A percentile compares a stretch with the other conserved stretches of the same genome.
These are phyloP conservation scores for Panzeria rudis DNA, from an alignment of 2,888 invertebrate species.

Conservation along the genomic window DNA sequence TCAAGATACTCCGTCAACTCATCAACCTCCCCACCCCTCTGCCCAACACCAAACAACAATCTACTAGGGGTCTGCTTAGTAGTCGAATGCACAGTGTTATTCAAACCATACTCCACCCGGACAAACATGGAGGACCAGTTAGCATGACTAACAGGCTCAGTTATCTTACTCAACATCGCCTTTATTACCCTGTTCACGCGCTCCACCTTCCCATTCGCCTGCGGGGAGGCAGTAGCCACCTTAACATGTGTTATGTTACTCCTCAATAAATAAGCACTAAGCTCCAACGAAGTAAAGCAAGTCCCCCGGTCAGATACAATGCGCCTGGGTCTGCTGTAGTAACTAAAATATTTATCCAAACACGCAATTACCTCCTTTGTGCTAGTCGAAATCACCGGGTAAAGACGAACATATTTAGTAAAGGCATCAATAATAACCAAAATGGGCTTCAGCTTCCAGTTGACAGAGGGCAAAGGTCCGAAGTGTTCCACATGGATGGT, in stretches of 20 bases:
- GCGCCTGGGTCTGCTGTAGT: constrained; percentile 32
- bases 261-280: neutral
- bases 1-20: neutral
- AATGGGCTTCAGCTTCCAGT: constrained; percentile 24
- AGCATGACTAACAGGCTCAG: neutral
- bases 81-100: constrained; percentile 46
- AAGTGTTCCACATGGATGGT: too few relatives aligned
- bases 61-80: constrained; percentile 33
- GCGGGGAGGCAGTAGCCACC: neutral
- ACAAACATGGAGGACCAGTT: neutral
- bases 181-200: neutral
- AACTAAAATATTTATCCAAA: constrained; percentile 27
- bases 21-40: neutral
- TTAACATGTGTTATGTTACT: neutral
- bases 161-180: neutral
- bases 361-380: constrained; percentile 33
- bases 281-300: neutral
- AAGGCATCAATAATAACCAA: neutral
- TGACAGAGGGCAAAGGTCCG: too few relatives aligned
- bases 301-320: constrained; percentile 19
- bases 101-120: constrained; percentile 60
- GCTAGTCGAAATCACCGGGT: constrained; percentile 13
- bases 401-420: too few relatives aligned
- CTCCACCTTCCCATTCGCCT: neutral
- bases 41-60: too few relatives aligned